Evolutionary conservation across 2,888 invertebrate genomes (phyloP), one percentile per base, ranked within the genome.

Genomic region (Copidosoma aretas): DNA sequence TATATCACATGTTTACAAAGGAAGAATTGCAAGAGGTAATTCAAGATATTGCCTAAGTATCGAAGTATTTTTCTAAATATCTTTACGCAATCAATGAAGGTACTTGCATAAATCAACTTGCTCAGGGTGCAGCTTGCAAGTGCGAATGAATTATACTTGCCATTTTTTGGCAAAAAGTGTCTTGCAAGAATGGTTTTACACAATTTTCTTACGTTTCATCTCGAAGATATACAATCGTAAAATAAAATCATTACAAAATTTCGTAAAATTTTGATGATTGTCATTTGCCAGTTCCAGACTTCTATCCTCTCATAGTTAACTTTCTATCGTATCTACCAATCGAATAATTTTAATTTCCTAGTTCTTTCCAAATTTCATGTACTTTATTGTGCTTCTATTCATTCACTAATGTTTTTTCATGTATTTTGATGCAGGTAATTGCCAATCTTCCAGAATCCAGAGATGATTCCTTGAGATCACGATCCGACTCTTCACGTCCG

Each of bases 1-100:
- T 92, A 77, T 98, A 96, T 86, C 93, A 95, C 77, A 95, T 97
- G 94, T 93, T 92, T 80, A 87, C 91, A 2, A 92, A 95, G 84
- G 93, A 93, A 72, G 94, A 97, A 82, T 90, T 98, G 0, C 95
- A 97, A 78, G 91, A 92, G 87, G 92, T 95, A 84, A 95, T 96
- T 84, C 88, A 88, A 80, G 89, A 90, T 74, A 88, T 91, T 84
- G 89, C 89, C 82, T 91, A 86, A 87, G 74, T 68, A 70, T 66
- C 22, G 10, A 62, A 64, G 56, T 62, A 32, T 67, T 22, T 41
- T 41, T 59, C 67, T 63, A 51, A 58, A 60, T 58, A 15, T 60
- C 63, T 68, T 61, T 60, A 53, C 64, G 54, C 63, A 19, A 60
- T 54, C 49, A 70, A n/a, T n/a, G n/a, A n/a, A 57, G 54, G 14